Conservation (phyloP, 2,888 invertebrate species). For the Troides helena region DNA sequence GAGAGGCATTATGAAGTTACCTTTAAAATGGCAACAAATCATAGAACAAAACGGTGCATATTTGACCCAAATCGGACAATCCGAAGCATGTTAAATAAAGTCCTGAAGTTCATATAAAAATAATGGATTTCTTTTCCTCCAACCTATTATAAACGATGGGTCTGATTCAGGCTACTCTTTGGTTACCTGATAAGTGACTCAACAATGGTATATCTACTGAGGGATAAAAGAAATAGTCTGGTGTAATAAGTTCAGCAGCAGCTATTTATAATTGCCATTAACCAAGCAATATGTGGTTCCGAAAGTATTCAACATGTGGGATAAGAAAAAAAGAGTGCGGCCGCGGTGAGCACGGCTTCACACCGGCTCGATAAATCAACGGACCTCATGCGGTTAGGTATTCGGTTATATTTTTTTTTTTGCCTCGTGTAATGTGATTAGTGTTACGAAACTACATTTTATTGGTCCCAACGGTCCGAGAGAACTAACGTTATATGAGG, state of each 20-base stretch:
- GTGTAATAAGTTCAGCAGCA: neutral
- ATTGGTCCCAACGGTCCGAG: slow-evolving; percentile 42
- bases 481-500: slow-evolving; percentile 38
- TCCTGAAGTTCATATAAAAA: no score
- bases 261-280: slow-evolving; percentile 22
- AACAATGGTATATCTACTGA: no score
- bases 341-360: slow-evolving; percentile 14
- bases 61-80: no score
- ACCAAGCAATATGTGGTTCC: slow-evolving; percentile 22
- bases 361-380: slow-evolving; percentile 37
- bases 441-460: slow-evolving; percentile 63
- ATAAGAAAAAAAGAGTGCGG: neutral
- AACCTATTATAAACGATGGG: no score
- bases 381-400: slow-evolving; percentile 60
- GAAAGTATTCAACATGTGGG: slow-evolving; percentile 23
- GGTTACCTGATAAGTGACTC: no score
- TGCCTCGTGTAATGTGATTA: slow-evolving; percentile 54
- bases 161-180: no score
- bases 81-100: no score
- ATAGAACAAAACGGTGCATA: no score
- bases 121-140: no score
- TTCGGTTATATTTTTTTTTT: slow-evolving; percentile 47
- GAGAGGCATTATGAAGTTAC: no score
- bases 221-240: neutral
- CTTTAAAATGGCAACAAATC: no score